Base-by-base conservation (phyloP, 2,797 vertebrate genomes). In the Sebastes matsubarae region DNA sequence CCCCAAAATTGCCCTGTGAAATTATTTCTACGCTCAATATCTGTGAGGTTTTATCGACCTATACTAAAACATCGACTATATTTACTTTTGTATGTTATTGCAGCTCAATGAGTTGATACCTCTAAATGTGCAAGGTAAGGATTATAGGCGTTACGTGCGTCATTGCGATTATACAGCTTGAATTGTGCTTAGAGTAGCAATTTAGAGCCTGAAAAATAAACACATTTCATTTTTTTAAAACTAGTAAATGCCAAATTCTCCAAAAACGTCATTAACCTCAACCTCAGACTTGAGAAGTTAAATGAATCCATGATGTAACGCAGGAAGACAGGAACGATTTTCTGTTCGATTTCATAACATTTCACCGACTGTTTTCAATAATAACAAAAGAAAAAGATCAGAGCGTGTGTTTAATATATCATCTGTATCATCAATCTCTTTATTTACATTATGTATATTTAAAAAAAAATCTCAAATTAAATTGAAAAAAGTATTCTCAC, bases 101-200 rank as follows among this genome's bases (percentile, higher is more conserved):
- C 89, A 91, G 90, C 89, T 73, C 58, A 86, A 13, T 87, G 88
- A 92, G 73, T 84, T 91, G 77, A 84, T 87, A 81, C 87, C 89
- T 25, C 82, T 92, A 75, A 88, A 79, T 88, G 36, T 64, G 25
- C 81, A 78, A 85, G 91, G 87, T 91, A 90, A 93, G 87, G 36
- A 79, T 63, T 57, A 16, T 68, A 73, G 57, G 20, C 27, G 24
- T 38, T 8, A 27, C 8, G 0, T 42, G 38, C 38, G 5, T 42
- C 38, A 42, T 61, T 22, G 50, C 52, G 22, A 64, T 69, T 32
- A 32, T 32, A 18, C 66, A 80, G 59, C 9, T 25, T 34, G 11
- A 63, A 29, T 16, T 77, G 70, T 76, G 22, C 32, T 46, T 75
- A 68, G 67, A 77, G 29, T 36, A 80, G 69, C 20, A 38, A 18